Conservation (phyloP, 2,113 vertebrate species). For the Abramis brama region DNA sequence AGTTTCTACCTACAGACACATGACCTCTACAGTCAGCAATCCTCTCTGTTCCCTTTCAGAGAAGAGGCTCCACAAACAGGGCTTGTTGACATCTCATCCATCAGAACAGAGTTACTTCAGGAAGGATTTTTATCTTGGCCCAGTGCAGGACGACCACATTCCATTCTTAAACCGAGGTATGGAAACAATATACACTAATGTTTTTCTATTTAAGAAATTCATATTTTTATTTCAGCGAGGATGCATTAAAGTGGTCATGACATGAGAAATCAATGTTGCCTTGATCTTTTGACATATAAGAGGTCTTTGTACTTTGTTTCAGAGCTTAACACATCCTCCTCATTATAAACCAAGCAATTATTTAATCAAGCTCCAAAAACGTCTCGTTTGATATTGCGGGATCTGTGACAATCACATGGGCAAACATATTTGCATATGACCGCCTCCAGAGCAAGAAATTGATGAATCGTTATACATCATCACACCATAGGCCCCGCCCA, state of each 20-base stretch:
- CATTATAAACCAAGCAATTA: too few species aligned
- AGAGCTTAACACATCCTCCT: too few species aligned
- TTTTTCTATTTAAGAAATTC: neutral
- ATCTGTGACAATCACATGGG: too few species aligned
- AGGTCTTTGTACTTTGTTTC: too few species aligned
- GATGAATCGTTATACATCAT: too few species aligned
- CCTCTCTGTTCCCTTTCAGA: conserved; percentile 69
- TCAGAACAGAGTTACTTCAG: conserved; percentile 85
- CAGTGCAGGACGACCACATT: conserved; percentile 87
- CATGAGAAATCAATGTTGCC: too few species aligned
- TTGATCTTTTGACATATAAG: too few species aligned
- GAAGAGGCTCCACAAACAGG: conserved; percentile 82
- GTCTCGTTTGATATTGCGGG: too few species aligned
- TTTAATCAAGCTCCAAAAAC: too few species aligned
- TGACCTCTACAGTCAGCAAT: neutral
- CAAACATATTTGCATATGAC: too few species aligned
- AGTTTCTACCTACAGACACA: neutral
- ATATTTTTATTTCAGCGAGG: neutral
- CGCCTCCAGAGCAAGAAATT: too few species aligned
- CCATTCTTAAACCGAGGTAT: conserved; percentile 86
- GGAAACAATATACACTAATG: neutral
- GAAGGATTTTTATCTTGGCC: conserved; percentile 77
- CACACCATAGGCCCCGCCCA: too few species aligned
- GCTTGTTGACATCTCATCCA: conserved; percentile 77
- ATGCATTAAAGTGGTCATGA: neutral